Evolutionary conservation across 2,113 vertebrate species (phyloP), one percentile per base, ranked within the genome.

Genomic region (Ceyx melanurus): DNA sequence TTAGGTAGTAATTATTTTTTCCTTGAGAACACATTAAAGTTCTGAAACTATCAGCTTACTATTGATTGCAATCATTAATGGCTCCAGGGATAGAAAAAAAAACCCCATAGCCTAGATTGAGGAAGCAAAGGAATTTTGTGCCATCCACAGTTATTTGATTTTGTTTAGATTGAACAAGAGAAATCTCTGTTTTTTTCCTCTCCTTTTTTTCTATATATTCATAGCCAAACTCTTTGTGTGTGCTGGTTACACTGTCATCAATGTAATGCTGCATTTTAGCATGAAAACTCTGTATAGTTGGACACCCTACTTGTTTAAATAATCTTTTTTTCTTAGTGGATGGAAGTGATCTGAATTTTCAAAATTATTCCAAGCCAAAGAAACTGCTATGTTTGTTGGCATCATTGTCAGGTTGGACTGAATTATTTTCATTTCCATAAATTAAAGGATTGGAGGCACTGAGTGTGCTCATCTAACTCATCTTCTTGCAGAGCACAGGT

Each of bases 381-480:
- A 89, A 93, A 67, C 23, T 60, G 18, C 43, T 89, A 25, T 81
- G 23, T 67, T 72, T 22, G 65, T 78, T 92, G 70, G 43, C 70
- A 82, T 50, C 43, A 14, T 13, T 56, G 18, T 48, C 40, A 64
- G 40, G 58, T 79, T 84, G n/a, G 45, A 60, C 48, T 11, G 61
- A 86, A 53, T 67, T 74, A 17, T 51, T 92, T 93, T 76, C 28
- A 74, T 74, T 94, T 90, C 53, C 40, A 68, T 56, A 86, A 81
- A 84, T 78, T 70, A 88, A 28, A 61, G n/a, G 18, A 82, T 45
- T 76, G 29, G 29, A 93, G 11, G 54, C 91, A 87, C 18, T 65
- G 35, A 13, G 15, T 66, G 84, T 79, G 73, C 53, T 87, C 45
- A 66, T 75, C 22, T 82, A 93, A 87, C 89, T 91, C 3, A 72